Evolutionary conservation across 2,113 vertebrate genomes (phyloP), one percentile per base, ranked within the genome.

Genomic region (Danionella cerebrum): DNA sequence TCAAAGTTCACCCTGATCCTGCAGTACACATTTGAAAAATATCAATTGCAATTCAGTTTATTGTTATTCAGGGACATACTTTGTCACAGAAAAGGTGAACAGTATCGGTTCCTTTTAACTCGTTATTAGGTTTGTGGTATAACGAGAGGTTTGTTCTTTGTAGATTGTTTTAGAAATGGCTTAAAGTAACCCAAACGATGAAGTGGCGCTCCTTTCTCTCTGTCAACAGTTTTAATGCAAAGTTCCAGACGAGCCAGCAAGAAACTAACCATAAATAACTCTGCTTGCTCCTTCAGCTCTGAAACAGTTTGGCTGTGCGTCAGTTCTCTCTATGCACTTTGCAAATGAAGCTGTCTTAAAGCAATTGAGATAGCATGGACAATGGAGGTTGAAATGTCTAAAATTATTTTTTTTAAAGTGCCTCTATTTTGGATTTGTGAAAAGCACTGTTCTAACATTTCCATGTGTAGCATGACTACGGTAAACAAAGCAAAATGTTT

Each of bases 141-240:
- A n/a, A n/a, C n/a, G n/a, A n/a, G n/a, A n/a, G n/a, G n/a, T 10
- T 51, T 65, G 45, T 39, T 83, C 77, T 75, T 79, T 81, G 62
- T 76, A 77, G 63, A 47, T n/a, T n/a, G n/a, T n/a, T n/a, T n/a
- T n/a, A n/a, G n/a, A n/a, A n/a, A n/a, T n/a, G n/a, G n/a, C n/a
- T n/a, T n/a, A n/a, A n/a, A n/a, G n/a, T n/a, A 72, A 47, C 4
- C n/a, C 65, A 59, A 58, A 14, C 6, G 45, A 22, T 42, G 24
- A 16, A 65, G 69, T 47, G 27, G 57, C 36, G 59, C 31, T 57
- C 50, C 29, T 24, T 19, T 25, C 12, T 64, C 24, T 59, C 27
- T 68, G 45, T 29, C 39, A 22, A n/a, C 31, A n/a, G 35, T 67
- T 65, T 70, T 76, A 72, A 63, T 69, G 51, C 45, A 39, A 47